Percentiles rank a stretch among this genome's conserved stretches.
These are phyloP conservation scores for Aporrectodea caliginosa DNA, from an alignment of 1,140 invertebrate genomes.

Conservation along the genomic window DNA sequence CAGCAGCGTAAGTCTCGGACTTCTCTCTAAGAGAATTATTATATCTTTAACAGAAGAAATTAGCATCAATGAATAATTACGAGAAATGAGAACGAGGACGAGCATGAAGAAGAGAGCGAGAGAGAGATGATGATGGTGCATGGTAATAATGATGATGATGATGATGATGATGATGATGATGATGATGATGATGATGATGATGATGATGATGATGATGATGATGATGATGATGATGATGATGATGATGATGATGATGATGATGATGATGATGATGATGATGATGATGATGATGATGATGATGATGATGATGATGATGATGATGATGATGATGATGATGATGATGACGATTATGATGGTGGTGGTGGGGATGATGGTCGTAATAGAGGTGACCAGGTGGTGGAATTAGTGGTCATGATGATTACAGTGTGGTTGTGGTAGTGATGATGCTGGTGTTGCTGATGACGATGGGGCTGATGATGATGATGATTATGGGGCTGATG, in stretches of 20 bases:
- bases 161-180: constrained; percentile 9
- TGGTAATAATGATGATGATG: constrained; percentile 2
- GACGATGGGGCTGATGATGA: too few species aligned
- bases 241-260: constrained; percentile 10
- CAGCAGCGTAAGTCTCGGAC: too few species aligned
- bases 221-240: constrained; percentile 11
- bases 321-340: constrained; percentile 5
- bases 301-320: constrained; percentile 8
- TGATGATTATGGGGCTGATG: too few species aligned
- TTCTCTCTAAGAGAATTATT: too few species aligned
- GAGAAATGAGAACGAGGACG: too few species aligned
- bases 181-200: constrained; percentile 4
- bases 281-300: constrained; percentile 14
- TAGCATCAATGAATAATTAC: too few species aligned
- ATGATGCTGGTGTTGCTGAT: too few species aligned
- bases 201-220: constrained; percentile 14
- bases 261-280: constrained; percentile 12
- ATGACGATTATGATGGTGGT: neutral
- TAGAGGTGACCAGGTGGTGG: too few species aligned
- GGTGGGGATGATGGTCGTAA: neutral
- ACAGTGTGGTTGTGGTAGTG: too few species aligned
- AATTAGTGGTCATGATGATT: too few species aligned
- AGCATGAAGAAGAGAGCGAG: too few species aligned
- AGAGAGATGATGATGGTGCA: constrained; percentile 11
- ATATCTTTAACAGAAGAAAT: too few species aligned